phyloP scores from a whole-genome alignment of 2,113 vertebrate genomes.

The Polyodon spathula region DNA sequence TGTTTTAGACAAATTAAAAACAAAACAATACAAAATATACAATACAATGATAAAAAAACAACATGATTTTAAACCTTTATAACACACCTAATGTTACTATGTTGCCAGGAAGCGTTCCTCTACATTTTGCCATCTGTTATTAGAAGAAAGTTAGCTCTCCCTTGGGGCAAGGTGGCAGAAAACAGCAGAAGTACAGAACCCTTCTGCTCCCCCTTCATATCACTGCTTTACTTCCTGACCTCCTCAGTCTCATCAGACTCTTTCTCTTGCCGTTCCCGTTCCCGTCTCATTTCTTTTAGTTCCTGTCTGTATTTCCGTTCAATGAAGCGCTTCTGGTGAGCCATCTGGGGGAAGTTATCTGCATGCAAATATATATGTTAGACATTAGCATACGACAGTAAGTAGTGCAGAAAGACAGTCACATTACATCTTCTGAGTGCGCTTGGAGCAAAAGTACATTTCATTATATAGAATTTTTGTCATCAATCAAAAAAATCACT shows the following conservation, averaged over 20 bases:
- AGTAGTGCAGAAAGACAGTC: slow-evolving; percentile 20
- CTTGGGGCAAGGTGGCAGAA: too few species aligned
- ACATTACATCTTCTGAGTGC: neutral
- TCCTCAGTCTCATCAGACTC: slow-evolving; percentile 78
- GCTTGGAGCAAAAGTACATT: neutral
- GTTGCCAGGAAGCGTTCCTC: too few species aligned
- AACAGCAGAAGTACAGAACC: too few species aligned
- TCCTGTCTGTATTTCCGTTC: slow-evolving; percentile 98
- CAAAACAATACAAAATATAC: too few species aligned
- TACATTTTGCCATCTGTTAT: too few species aligned
- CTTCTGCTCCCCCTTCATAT: too few species aligned
- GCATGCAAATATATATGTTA: slow-evolving; percentile 45
- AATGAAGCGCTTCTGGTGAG: slow-evolving; percentile 99
- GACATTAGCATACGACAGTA: slow-evolving; percentile 48
- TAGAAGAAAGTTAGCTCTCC: too few species aligned
- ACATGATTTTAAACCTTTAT: too few species aligned
- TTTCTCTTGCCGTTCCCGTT: slow-evolving; percentile 87
- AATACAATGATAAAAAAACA: too few species aligned
- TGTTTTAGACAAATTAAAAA: too few species aligned
- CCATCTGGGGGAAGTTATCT: slow-evolving; percentile 99
- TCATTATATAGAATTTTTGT: neutral
- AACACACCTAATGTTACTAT: too few species aligned
- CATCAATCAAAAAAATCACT: neutral
- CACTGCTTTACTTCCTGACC: slow-evolving; percentile 62
- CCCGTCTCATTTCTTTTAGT: slow-evolving; percentile 96